A percentile compares a stretch with the other conserved stretches of the same genome.
These are phyloP conservation scores for Argynnis bischoffii DNA, from an alignment of 2,888 invertebrate species.

Conservation along the genomic window DNA sequence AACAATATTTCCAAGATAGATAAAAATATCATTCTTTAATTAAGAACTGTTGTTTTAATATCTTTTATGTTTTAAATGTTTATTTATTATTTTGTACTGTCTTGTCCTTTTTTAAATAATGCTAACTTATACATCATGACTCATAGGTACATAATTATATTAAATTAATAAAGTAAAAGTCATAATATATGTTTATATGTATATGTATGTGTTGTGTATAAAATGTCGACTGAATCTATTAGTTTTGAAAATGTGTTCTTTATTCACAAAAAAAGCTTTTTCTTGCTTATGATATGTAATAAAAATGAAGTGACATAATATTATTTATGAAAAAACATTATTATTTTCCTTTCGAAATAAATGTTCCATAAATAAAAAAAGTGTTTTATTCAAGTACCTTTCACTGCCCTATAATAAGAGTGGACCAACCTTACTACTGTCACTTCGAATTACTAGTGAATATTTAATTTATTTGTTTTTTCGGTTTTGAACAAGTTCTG, in stretches of 20 bases:
- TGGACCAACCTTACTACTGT: too few species aligned
- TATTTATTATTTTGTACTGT: conserved; percentile 8
- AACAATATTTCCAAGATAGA: background rate
- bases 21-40: background rate
- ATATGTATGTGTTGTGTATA: background rate
- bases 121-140: background rate
- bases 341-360: conserved; percentile 67
- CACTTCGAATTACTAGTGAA: too few species aligned
- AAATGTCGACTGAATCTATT: background rate
- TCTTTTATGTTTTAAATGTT: conserved; percentile 17
- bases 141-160: background rate
- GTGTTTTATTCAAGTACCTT: too few species aligned
- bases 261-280: conserved; percentile 29
- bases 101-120: conserved; percentile 8
- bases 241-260: conserved; percentile 21
- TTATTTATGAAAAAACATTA: conserved; percentile 45
- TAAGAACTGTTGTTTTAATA: background rate
- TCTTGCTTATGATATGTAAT: conserved; percentile 51
- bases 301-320: conserved; percentile 76
- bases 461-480: too few species aligned
- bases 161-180: conserved; percentile 1
- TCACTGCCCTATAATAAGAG: too few species aligned
- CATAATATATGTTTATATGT: background rate
- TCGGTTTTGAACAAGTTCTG: too few species aligned
- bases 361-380: conserved; percentile 20